Conservation (phyloP, 2,888 invertebrate species). For the Conomelus anceps region DNA sequence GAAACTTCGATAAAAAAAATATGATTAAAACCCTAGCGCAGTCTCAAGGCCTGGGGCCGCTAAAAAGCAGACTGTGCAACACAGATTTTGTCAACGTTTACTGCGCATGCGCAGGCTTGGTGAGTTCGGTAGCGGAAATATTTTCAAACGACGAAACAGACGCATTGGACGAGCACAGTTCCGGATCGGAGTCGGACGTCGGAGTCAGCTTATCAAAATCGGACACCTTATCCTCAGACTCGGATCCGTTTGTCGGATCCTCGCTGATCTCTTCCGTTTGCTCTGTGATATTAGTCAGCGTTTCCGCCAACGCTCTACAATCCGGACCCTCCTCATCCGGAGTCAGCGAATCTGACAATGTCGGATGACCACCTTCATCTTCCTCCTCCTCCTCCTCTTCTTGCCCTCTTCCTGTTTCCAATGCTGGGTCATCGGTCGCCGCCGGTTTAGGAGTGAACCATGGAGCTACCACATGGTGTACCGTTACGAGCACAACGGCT, state of each 20-base stretch:
- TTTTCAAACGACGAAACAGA: conserved; percentile 4
- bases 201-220: not conserved
- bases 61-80: too few species aligned
- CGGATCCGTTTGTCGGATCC: not conserved
- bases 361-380: not conserved
- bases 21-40: too few species aligned
- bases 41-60: too few species aligned
- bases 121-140: not conserved
- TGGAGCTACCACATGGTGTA: conserved; percentile 47
- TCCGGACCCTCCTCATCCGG: not conserved
- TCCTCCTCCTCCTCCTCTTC: not conserved
- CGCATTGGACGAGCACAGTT: not conserved
- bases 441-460: not conserved
- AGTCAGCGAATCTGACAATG: not conserved
- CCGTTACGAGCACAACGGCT: conserved; percentile 49
- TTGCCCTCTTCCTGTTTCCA: conserved; percentile 32
- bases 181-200: not conserved
- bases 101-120: not conserved
- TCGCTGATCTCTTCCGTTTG: not conserved
- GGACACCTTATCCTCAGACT: not conserved
- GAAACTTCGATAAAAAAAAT: too few species aligned
- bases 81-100: not conserved
- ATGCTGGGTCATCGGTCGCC: conserved; percentile 38
- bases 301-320: not conserved
- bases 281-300: not conserved